Percentiles rank a stretch among this genome's conserved stretches.
These are phyloP conservation scores for Harmothoe impar DNA, from an alignment of 2,888 invertebrate species.

Conservation along the genomic window DNA sequence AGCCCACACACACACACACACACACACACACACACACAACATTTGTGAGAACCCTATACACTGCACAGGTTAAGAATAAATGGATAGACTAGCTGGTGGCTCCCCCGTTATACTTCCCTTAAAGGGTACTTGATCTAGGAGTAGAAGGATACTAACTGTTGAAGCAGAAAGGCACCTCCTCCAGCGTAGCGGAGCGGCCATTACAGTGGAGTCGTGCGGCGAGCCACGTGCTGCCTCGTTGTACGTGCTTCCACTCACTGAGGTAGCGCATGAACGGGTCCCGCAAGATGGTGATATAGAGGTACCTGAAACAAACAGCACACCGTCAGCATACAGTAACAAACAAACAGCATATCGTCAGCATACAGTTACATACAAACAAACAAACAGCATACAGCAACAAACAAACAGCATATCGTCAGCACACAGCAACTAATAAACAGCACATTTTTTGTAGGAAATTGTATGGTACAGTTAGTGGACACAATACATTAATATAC, in stretches of 20 bases:
- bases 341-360: background rate
- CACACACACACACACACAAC: too few species aligned
- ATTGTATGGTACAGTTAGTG: too few species aligned
- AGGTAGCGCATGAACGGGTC: constrained; percentile 96
- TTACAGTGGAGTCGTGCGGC: constrained; percentile 88
- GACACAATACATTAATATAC: too few species aligned
- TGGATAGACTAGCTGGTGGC: too few species aligned
- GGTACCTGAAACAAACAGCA: constrained; percentile 88
- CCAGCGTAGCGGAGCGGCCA: constrained; percentile 89
- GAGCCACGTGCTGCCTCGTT: constrained; percentile 98
- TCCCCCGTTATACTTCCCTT: too few species aligned
- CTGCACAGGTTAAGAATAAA: too few species aligned
- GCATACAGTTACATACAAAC: background rate
- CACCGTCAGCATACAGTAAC: background rate
- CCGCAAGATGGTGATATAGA: constrained; percentile 96
- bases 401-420: background rate
- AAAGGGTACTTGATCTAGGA: too few species aligned
- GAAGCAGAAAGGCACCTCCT: constrained; percentile 90
- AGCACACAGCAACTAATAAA: too few species aligned
- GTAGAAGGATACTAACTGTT: constrained; percentile 85
- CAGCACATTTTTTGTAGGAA: too few species aligned
- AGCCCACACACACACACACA: too few species aligned
- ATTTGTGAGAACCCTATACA: too few species aligned
- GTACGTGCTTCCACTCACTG: constrained; percentile 98
- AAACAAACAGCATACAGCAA: background rate